These are phyloP conservation scores for Lepisosteus oculatus DNA, from an alignment of 2,113 vertebrate genomes.

Conservation along the genomic window DNA sequence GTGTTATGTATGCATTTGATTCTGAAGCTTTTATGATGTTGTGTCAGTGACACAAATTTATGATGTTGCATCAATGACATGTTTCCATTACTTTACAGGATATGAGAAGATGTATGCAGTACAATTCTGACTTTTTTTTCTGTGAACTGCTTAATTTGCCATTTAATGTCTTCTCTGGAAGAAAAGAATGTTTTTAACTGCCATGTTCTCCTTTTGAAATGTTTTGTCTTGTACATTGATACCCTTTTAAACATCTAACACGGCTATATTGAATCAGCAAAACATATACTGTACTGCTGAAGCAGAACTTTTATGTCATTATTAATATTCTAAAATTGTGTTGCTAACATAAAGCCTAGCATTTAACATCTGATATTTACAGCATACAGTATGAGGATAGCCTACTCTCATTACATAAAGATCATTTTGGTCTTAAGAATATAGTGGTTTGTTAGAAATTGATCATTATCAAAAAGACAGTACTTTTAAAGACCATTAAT, in stretches of 20 bases:
- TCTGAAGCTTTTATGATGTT: too few species aligned
- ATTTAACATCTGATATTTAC: slow-evolving; percentile 15
- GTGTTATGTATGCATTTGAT: too few species aligned
- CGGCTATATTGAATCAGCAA: too few species aligned
- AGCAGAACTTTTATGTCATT: neutral
- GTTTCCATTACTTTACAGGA: too few species aligned
- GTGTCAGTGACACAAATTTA: too few species aligned
- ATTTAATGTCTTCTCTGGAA: neutral
- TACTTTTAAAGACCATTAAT: too few species aligned
- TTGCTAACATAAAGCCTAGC: neutral
- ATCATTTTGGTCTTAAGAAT: slow-evolving; percentile 38
- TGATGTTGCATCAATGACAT: too few species aligned
- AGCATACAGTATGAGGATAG: slow-evolving; percentile 18
- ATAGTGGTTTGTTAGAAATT: too few species aligned
- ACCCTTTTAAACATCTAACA: too few species aligned
- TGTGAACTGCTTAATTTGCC: slow-evolving; percentile 2
- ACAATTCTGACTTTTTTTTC: too few species aligned
- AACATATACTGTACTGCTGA: neutral
- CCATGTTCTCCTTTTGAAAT: neutral
- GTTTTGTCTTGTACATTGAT: neutral
- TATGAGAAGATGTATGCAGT: too few species aligned
- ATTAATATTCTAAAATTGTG: slow-evolving; percentile 13
- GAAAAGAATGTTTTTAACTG: slow-evolving; percentile 6
- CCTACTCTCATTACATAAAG: slow-evolving; percentile 53
- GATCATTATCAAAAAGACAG: too few species aligned